These are phyloP conservation scores for Drosophila setifemur DNA, from an alignment of 1,140 invertebrate genomes.

Conservation along the genomic window DNA sequence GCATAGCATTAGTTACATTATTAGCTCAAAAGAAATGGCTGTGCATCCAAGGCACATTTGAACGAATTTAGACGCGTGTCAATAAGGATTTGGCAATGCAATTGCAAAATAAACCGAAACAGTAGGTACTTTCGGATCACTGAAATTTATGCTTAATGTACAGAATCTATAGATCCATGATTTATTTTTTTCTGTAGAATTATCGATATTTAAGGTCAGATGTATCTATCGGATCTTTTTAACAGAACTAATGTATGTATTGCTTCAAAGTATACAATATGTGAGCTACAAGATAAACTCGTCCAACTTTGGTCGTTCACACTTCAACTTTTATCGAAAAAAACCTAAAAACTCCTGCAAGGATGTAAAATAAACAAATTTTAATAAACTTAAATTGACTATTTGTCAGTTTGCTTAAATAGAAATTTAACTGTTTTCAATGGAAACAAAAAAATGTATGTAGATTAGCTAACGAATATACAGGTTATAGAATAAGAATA, in stretches of 20 bases:
- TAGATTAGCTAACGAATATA: neutral
- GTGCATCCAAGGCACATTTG: slow-evolving; percentile 4
- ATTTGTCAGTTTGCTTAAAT: too few relatives aligned
- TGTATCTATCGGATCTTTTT: too few relatives aligned
- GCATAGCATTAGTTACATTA: slow-evolving; percentile 22
- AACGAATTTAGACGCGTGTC: slow-evolving; percentile 15
- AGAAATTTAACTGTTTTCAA: too few relatives aligned
- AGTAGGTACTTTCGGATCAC: neutral
- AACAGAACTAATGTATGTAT: too few relatives aligned
- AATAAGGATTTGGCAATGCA: slow-evolving; percentile 9
- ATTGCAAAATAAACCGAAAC: neutral
- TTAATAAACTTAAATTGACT: neutral
- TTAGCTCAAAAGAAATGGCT: slow-evolving; percentile 39
- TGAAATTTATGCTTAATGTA: neutral
- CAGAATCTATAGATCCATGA: too few relatives aligned
- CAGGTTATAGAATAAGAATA: neutral
- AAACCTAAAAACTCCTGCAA: too few relatives aligned
- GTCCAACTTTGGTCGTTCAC: too few relatives aligned
- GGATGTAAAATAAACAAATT: neutral
- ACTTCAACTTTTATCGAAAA: too few relatives aligned
- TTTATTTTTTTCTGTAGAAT: too few relatives aligned
- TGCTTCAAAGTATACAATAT: too few relatives aligned
- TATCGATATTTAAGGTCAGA: too few relatives aligned
- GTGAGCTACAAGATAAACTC: too few relatives aligned
- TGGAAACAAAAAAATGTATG: neutral